Conservation (phyloP, 2,888 invertebrate species). For the Drosophila diplacantha region DNA sequence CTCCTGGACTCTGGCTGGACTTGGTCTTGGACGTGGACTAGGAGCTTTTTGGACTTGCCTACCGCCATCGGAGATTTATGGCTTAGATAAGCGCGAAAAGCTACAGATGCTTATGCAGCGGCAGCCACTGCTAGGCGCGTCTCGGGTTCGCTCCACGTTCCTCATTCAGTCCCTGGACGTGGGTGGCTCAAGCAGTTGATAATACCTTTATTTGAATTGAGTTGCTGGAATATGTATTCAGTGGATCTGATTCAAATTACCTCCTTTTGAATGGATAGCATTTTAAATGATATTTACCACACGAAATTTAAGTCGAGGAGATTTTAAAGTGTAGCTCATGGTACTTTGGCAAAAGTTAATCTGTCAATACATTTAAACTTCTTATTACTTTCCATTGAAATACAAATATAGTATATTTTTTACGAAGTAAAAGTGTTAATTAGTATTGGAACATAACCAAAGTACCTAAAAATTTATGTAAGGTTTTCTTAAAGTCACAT, state of each 20-base stretch:
- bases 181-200: conserved; percentile 33
- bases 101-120: conserved; percentile 76
- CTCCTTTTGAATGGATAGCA: background rate
- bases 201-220: background rate
- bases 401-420: too few relatives aligned
- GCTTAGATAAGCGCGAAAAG: conserved; percentile 75
- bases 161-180: conserved; percentile 53
- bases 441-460: too few relatives aligned
- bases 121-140: conserved; percentile 65
- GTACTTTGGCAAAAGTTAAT: background rate
- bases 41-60: conserved; percentile 61
- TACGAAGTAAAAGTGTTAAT: too few relatives aligned
- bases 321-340: background rate
- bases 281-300: background rate
- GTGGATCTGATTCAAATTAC: background rate
- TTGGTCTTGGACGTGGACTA: conserved; percentile 36
- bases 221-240: background rate
- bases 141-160: conserved; percentile 49
- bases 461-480: too few relatives aligned
- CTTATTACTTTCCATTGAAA: too few relatives aligned
- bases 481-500: too few relatives aligned
- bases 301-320: too few relatives aligned
- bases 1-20: conserved; percentile 26
- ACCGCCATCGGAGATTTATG: conserved; percentile 74
- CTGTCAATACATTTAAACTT: background rate